Conservation (phyloP, 1,140 invertebrate species). For the Belonocnema kinseyi region DNA sequence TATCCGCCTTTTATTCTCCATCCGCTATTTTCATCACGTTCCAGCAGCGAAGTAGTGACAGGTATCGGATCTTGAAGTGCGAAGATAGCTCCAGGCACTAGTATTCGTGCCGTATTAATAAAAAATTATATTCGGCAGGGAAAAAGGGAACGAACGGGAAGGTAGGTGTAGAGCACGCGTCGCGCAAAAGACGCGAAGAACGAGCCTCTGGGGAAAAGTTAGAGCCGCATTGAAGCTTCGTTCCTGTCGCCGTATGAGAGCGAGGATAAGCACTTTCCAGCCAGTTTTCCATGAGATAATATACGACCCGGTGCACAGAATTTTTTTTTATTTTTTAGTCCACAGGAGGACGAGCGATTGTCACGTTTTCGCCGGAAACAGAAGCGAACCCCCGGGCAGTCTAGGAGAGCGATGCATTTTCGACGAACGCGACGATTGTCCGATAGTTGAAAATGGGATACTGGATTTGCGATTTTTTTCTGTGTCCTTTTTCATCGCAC, state of each 20-base stretch:
- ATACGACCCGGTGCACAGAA: neutral
- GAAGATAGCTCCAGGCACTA: neutral
- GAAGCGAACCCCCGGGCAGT: conserved; percentile 2
- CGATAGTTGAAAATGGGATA: conserved; percentile 14
- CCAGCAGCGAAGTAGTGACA: neutral
- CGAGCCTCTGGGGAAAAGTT: conserved; percentile 23
- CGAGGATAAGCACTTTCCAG: conserved; percentile 25
- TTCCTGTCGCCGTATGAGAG: conserved; percentile 18
- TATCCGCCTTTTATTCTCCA: no score
- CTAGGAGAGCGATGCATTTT: conserved; percentile 19
- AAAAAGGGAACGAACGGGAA: neutral
- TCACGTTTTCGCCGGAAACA: conserved; percentile 26
- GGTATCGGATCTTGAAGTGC: neutral
- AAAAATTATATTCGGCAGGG: conserved; percentile 22
- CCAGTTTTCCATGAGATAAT: conserved; percentile 23
- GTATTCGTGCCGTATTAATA: conserved; percentile 19
- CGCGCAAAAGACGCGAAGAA: conserved; percentile 23
- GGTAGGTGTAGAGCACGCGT: conserved; percentile 11
- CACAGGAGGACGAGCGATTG: conserved; percentile 8
- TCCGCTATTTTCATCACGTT: conserved; percentile 12
- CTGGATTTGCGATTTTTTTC: conserved; percentile 19
- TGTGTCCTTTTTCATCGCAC: neutral
- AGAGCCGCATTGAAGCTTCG: conserved; percentile 18
- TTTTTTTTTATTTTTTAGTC: neutral
- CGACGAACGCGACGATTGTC: conserved; percentile 11